A percentile compares a stretch with the other conserved stretches of the same genome.
Evolutionary conservation across 64 coral and sea anemone species (phyloP).

Genomic region (Montipora efflorescens): DNA sequence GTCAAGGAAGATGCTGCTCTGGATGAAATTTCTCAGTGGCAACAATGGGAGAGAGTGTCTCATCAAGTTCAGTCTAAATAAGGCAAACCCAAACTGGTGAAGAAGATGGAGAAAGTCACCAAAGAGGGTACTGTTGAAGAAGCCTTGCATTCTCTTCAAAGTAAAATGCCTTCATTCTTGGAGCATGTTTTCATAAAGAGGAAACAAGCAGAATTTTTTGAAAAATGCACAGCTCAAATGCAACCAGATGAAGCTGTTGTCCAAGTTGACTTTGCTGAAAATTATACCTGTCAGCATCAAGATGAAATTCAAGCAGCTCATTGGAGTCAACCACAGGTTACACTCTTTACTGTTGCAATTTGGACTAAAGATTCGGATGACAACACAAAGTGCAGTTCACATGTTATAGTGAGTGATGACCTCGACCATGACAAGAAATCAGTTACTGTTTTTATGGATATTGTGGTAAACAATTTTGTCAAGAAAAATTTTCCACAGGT

Average conservation of each 20-base stretch:
- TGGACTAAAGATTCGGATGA: constrained; percentile 24
- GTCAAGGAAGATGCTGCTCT: constrained; percentile 46
- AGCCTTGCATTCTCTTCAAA: not conserved
- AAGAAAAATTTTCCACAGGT: constrained; percentile 24
- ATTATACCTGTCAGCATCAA: constrained; percentile 33
- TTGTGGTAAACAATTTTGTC: constrained; percentile 29
- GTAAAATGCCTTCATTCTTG: constrained; percentile 33
- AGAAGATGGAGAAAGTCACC: constrained; percentile 20
- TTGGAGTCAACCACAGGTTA: constrained; percentile 30
- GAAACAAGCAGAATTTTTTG: constrained; percentile 36
- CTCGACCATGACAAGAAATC: constrained; percentile 27
- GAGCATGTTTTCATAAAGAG: constrained; percentile 45
- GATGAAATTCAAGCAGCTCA: constrained; percentile 36
- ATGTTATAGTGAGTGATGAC: constrained; percentile 50
- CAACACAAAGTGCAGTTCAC: not conserved
- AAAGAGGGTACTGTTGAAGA: constrained; percentile 51
- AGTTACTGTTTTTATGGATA: constrained; percentile 46
- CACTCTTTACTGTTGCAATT: constrained; percentile 33
- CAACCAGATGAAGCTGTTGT: constrained; percentile 37
- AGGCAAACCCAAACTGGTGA: not conserved
- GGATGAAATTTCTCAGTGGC: constrained; percentile 41
- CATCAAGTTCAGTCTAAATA: constrained; percentile 2
- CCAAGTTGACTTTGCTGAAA: constrained; percentile 56
- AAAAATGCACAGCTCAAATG: not conserved
- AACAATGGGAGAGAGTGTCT: constrained; percentile 61